Evolutionary conservation across 2,113 vertebrate genomes (phyloP).

Genomic region (Nettapus auritus): DNA sequence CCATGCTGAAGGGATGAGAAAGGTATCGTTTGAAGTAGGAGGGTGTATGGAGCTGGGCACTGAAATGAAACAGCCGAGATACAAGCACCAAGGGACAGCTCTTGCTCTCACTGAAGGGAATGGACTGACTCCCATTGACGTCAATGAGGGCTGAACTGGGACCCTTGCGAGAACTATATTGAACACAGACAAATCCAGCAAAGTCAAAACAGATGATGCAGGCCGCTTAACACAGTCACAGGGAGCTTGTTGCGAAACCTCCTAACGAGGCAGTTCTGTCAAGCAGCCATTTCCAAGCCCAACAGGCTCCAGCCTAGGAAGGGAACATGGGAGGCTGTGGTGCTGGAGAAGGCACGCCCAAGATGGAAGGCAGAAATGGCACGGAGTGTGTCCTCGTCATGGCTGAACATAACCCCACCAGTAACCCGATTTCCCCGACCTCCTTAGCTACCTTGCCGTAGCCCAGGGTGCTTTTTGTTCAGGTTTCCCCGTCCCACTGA

Average conservation of each 20-base stretch:
- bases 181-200: conserved; percentile 69
- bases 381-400: background rate
- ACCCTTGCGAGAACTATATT: conserved; percentile 70
- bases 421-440: background rate
- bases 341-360: background rate
- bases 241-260: conserved; percentile 62
- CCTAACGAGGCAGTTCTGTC: conserved; percentile 36
- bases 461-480: background rate
- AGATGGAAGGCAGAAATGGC: conserved; percentile 1
- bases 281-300: conserved; percentile 50
- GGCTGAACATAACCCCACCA: background rate
- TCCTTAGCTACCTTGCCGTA: background rate
- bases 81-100: conserved; percentile 50
- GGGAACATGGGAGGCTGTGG: background rate
- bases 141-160: conserved; percentile 67
- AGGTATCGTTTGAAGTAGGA: background rate
- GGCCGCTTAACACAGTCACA: conserved; percentile 54
- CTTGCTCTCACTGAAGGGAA: conserved; percentile 42
- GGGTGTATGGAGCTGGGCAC: background rate
- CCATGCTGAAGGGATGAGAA: background rate
- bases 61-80: background rate
- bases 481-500: background rate
- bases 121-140: conserved; percentile 69
- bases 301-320: conserved; percentile 37
- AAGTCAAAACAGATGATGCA: conserved; percentile 73